Percentiles rank a stretch among this genome's conserved stretches.
Conservation (phyloP, 2,888 invertebrate genomes). For the Drosophila paracracens region DNA sequence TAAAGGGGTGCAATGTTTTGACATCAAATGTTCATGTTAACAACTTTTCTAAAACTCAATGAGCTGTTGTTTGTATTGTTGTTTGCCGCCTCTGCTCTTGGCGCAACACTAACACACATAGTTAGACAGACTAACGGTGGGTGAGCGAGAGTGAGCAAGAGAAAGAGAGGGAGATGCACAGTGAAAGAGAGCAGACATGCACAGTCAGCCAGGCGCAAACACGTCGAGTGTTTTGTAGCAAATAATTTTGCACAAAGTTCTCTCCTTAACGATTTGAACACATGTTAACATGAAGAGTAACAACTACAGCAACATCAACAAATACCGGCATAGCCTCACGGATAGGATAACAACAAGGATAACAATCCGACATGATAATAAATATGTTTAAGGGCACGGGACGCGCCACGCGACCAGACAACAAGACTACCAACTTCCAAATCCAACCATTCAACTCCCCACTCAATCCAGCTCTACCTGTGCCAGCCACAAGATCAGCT, state of each 20-base stretch:
- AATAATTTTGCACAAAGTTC: slow-evolving; percentile 80
- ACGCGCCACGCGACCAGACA: slow-evolving; percentile 10
- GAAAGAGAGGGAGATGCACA: not conserved
- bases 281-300: slow-evolving; percentile 77
- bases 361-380: slow-evolving; percentile 79
- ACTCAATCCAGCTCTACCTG: not conserved
- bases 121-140: slow-evolving; percentile 6
- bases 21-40: slow-evolving; percentile 80
- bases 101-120: slow-evolving; percentile 16
- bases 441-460: not conserved
- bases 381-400: slow-evolving; percentile 56
- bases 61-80: slow-evolving; percentile 80
- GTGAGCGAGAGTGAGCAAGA: not conserved
- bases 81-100: slow-evolving; percentile 48
- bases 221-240: slow-evolving; percentile 80
- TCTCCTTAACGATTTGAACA: slow-evolving; percentile 79
- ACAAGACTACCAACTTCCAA: slow-evolving; percentile 8
- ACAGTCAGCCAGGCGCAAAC: slow-evolving; percentile 74
- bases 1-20: slow-evolving; percentile 61
- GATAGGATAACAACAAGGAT: slow-evolving; percentile 63
- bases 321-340: slow-evolving; percentile 9
- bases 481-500: slow-evolving; percentile 1
- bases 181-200: slow-evolving; percentile 1
- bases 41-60: slow-evolving; percentile 79
- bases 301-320: slow-evolving; percentile 65